Conservation (phyloP, 2,113 vertebrate species). For the Emydura subglobosa region DNA sequence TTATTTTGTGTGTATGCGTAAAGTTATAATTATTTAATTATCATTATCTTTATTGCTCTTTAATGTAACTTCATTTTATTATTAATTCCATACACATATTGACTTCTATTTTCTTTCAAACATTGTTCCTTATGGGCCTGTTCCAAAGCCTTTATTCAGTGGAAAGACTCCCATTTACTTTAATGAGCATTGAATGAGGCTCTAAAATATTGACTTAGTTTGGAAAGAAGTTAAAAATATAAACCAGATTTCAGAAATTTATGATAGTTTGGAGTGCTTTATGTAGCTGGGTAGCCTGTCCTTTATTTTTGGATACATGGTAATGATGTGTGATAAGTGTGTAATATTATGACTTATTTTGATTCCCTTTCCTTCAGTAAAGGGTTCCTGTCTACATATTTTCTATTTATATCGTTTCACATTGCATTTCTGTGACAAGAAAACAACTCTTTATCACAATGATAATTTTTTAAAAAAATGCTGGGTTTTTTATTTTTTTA, state of each 20-base stretch:
- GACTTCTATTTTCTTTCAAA: conserved; percentile 8
- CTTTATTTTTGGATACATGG: conserved; percentile 25
- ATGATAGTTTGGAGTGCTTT: background rate
- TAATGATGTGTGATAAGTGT: background rate
- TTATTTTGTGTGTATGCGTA: conserved; percentile 22
- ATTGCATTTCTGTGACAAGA: conserved; percentile 22
- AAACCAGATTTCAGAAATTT: too few species aligned
- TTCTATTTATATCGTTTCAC: background rate
- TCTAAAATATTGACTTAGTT: conserved; percentile 38
- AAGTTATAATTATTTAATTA: conserved; percentile 21
- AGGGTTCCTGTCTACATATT: background rate
- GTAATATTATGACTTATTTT: background rate
- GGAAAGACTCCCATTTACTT: background rate
- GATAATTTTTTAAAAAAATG: background rate
- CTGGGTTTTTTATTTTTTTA: background rate
- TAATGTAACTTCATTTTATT: conserved; percentile 29
- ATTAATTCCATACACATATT: conserved; percentile 37
- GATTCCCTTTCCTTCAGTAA: background rate
- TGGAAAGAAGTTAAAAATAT: background rate
- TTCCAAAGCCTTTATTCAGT: background rate
- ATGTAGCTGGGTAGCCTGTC: background rate
- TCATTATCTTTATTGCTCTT: conserved; percentile 10
- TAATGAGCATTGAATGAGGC: background rate
- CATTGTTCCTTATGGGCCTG: background rate
- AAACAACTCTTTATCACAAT: background rate